Evolutionary conservation across 1,140 invertebrate genomes (phyloP).

Genomic region (Zeugodacus cucurbitae): DNA sequence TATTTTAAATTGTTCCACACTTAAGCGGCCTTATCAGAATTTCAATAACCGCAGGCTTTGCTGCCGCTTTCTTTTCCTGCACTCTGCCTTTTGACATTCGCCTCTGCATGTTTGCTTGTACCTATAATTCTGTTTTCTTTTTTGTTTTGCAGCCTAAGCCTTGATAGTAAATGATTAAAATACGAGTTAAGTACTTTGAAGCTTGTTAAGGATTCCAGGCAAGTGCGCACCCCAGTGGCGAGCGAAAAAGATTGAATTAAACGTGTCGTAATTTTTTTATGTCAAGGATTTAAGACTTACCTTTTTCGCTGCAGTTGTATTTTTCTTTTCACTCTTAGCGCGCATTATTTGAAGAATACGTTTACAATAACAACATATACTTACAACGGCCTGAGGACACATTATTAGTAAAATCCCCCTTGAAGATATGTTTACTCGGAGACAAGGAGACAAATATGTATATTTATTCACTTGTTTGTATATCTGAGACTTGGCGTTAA

Average conservation of each 20-base stretch:
- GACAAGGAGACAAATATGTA: too few relatives aligned
- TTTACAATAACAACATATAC: neutral
- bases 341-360: neutral
- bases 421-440: neutral
- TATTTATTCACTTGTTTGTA: neutral
- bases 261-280: conserved; percentile 10
- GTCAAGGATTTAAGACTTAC: neutral
- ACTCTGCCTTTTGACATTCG: conserved; percentile 1
- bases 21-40: conserved; percentile 14
- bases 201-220: conserved; percentile 12
- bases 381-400: neutral
- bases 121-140: neutral
- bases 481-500: too few relatives aligned
- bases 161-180: conserved; percentile 12
- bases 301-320: neutral
- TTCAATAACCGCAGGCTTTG: conserved; percentile 33
- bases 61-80: neutral
- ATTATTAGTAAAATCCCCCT: neutral
- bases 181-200: conserved; percentile 5
- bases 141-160: neutral
- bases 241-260: neutral
- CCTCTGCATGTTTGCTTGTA: neutral
- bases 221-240: conserved; percentile 4
- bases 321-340: neutral
- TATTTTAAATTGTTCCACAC: neutral